Percentiles rank a stretch among this genome's conserved stretches.
Conservation (phyloP, 1,140 invertebrate species). For the Drosophila nasuta region DNA sequence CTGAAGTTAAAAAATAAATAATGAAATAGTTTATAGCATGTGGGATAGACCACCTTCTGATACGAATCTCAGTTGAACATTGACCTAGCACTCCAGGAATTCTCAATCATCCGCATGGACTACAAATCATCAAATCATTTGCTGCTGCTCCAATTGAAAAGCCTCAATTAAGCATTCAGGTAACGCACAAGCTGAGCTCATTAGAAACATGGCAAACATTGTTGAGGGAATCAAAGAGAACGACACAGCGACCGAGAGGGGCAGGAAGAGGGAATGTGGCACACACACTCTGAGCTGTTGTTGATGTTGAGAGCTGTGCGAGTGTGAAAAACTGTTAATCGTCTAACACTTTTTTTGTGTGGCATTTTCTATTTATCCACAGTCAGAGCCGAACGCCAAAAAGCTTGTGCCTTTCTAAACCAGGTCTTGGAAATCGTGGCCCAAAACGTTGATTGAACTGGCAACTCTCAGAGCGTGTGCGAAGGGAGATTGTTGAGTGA, state of each 20-base stretch:
- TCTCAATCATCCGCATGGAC: neutral
- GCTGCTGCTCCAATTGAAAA: neutral
- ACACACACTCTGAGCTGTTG: neutral
- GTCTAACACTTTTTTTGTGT: constrained; percentile 16
- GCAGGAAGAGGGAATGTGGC: neutral
- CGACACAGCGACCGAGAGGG: neutral
- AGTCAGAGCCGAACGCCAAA: neutral
- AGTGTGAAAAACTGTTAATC: constrained; percentile 17
- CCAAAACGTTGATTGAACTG: constrained; percentile 43
- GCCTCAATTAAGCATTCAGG: neutral
- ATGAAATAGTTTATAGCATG: neutral
- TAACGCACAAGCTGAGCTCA: constrained; percentile 8
- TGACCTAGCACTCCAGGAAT: constrained; percentile 5
- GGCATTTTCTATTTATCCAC: constrained; percentile 26
- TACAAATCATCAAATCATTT: constrained; percentile 7
- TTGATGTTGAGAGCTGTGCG: neutral
- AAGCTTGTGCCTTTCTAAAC: constrained; percentile 47
- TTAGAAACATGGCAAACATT: constrained; percentile 2
- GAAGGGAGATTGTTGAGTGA: constrained; percentile 38
- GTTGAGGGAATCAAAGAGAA: neutral
- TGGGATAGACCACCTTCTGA: constrained; percentile 1
- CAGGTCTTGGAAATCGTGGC: constrained; percentile 47
- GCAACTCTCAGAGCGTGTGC: neutral
- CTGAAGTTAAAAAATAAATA: neutral
- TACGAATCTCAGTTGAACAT: neutral